A percentile compares a stretch with the other conserved stretches of the same genome.
These are phyloP conservation scores for Mustela lutreola DNA, from an alignment of 2,113 vertebrate species.

Conservation along the genomic window DNA sequence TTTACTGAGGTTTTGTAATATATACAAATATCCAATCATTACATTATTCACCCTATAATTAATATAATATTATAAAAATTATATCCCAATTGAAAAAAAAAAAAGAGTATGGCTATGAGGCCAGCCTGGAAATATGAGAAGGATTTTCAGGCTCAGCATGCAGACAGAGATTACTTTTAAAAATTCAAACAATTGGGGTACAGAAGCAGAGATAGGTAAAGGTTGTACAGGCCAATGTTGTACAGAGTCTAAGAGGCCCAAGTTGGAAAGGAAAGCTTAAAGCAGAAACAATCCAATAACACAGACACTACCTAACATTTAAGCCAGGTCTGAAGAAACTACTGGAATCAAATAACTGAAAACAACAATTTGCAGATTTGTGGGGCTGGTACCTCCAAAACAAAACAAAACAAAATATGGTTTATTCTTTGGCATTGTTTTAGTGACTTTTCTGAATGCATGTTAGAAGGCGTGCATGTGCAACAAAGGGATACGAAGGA, in stretches of 20 bases:
- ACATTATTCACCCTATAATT: neutral
- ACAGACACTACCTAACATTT: neutral
- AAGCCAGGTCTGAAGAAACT: neutral
- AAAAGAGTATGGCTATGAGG: neutral
- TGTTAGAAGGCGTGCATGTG: too few relatives aligned
- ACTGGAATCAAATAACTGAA: neutral
- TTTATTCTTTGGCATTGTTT: neutral
- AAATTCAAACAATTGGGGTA: neutral
- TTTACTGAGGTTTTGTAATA: neutral
- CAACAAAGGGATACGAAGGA: neutral
- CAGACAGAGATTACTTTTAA: neutral
- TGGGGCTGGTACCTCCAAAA: neutral
- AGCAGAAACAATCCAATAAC: neutral
- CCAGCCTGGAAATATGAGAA: neutral
- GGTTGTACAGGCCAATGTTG: neutral
- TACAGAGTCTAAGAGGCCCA: too few relatives aligned
- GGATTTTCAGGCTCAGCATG: neutral
- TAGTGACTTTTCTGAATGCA: neutral
- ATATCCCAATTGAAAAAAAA: neutral
- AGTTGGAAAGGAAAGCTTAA: neutral
- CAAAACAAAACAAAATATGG: neutral
- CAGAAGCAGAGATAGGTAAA: neutral
- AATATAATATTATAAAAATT: neutral
- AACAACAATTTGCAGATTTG: constrained; percentile 7
- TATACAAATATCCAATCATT: neutral